Percentiles rank a stretch among this genome's conserved stretches.
Evolutionary conservation across 2,113 vertebrate species (phyloP).

Genomic region (Hyperopisus bebe): DNA sequence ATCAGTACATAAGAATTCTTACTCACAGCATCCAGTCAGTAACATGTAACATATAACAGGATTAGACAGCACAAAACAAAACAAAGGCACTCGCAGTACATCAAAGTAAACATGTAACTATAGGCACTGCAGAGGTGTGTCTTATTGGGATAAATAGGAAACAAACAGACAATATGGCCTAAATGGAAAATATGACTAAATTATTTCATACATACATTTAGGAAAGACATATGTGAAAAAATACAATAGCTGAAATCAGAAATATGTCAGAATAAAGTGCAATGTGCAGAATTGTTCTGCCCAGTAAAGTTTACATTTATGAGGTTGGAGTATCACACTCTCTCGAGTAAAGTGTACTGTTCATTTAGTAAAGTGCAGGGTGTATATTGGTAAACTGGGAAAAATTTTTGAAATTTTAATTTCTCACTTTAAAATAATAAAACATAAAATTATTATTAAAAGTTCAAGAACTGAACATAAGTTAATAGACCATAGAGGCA

Average conservation of each 20-base stretch:
- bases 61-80: background rate
- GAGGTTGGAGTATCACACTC: background rate
- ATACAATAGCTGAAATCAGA: background rate
- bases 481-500: too few species aligned
- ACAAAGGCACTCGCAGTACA: background rate
- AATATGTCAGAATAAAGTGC: background rate
- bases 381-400: too few species aligned
- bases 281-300: background rate
- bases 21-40: background rate
- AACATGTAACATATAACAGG: background rate
- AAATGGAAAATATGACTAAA: background rate
- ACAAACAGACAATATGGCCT: background rate
- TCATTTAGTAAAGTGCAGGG: background rate
- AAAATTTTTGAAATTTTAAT: too few species aligned
- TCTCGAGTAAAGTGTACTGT: background rate
- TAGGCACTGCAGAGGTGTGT: background rate
- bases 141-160: background rate
- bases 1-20: background rate
- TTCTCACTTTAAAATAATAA: too few species aligned
- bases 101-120: background rate
- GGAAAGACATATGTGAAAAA: too few species aligned
- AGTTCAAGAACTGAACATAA: too few species aligned
- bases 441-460: too few species aligned
- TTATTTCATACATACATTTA: background rate
- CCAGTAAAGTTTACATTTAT: background rate